Conservation (phyloP, 2,797 vertebrate species). For the Urosaurus nigricauda region DNA sequence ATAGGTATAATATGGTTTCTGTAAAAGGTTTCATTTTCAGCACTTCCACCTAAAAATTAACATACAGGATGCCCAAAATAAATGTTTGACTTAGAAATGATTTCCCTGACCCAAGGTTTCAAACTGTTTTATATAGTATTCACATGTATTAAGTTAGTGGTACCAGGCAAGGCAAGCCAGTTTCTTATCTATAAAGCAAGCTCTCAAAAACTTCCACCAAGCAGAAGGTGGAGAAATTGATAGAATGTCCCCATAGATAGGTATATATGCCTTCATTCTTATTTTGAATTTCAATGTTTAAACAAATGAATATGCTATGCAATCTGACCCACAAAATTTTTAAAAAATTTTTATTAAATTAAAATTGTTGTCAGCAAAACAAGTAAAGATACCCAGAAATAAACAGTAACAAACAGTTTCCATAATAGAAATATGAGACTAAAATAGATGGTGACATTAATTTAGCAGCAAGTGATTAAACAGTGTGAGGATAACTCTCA, state of each 20-base stretch:
- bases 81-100: background rate
- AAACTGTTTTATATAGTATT: background rate
- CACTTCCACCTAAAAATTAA: background rate
- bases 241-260: background rate
- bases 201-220: background rate
- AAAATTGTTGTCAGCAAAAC: too few species aligned
- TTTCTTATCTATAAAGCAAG: background rate
- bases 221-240: background rate
- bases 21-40: background rate
- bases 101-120: background rate
- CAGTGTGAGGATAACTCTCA: background rate
- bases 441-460: too few species aligned
- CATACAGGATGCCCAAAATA: background rate
- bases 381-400: too few species aligned
- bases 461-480: too few species aligned
- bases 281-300: background rate
- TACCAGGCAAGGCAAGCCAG: background rate
- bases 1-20: too few species aligned
- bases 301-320: background rate
- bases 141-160: background rate
- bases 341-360: too few species aligned
- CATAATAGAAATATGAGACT: too few species aligned
- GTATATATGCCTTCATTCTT: background rate
- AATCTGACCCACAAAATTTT: background rate
- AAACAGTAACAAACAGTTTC: background rate